Base-by-base conservation (phyloP, 2,888 invertebrate species). In the Drosophila conformis region DNA sequence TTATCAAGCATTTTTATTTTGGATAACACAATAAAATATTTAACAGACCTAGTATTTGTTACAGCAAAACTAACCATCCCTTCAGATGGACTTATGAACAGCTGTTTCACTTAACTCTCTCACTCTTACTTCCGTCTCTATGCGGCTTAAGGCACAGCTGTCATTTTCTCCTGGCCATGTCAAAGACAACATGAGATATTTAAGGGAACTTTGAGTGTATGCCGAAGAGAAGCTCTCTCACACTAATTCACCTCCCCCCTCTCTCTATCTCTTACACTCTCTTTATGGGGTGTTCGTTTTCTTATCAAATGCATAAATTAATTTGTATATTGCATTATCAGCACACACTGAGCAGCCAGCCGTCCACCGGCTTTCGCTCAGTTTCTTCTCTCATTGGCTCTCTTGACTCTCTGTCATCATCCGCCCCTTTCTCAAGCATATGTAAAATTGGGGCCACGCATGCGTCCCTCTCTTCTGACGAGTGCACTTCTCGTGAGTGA, bases 371-470 rank as follows among this genome's bases (percentile, higher is more conserved):
- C 72, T 53, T 71, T 49, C 31, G 42, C 51, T 60, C 27, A 33
- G 36, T 33, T 73, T n/a, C 25, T 31, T 3, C 21, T 21, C 56
- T 36, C 18, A 46, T 13, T 10, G 18, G 25, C 60, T 53, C 63
- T 38, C 15, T 38, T 29, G 29, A 29, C 51, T 66, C 40, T 49
- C 62, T 25, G 27, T 18, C 49, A 35, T 11, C 8, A 59, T 35
- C 63, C 35, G 49, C 80, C 61, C 67, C 52, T 36, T 53, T 53
- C 15, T 35, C 27, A 38, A 8, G 25, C 8, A 46, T 27, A 61
- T 18, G 7, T 53, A 11, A 40, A 61, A 76, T 38, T 62, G 40
- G 54, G 63, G n/a, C 58, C 76, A 51, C 72, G 77, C 77, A 81
- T 81, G 77, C 78, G 77, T 51, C 10, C 38, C 72, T 52, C 80